Percentiles rank a stretch among this genome's conserved stretches.
phyloP scores from a whole-genome alignment of 2,888 invertebrate species.

The Hirtodrosophila histrioides region DNA sequence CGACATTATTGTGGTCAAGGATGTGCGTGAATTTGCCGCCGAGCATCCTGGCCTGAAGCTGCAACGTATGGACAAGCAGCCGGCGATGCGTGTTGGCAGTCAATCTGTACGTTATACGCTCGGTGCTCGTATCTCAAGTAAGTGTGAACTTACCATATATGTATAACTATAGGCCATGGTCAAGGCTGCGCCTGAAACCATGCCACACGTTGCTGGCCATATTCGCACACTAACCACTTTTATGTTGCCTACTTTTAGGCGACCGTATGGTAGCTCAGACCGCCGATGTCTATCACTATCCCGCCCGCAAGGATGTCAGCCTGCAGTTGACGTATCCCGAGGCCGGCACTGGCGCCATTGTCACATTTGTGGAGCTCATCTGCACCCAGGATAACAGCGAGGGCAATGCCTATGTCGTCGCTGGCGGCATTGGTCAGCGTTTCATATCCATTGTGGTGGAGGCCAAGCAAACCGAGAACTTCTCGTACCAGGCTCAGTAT shows the following conservation, averaged over 20 bases:
- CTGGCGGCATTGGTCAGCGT: conserved; percentile 82
- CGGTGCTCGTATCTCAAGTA: conserved; percentile 77
- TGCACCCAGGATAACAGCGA: conserved; percentile 75
- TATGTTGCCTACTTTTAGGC: conserved; percentile 63
- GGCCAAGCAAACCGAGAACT: conserved; percentile 75
- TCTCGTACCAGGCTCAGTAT: conserved; percentile 78
- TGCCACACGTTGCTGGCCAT: conserved; percentile 1
- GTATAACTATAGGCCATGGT: neutral
- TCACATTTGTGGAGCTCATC: conserved; percentile 78
- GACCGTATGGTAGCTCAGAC: conserved; percentile 79
- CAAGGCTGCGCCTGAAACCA: conserved; percentile 2
- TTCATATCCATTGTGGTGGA: conserved; percentile 81
- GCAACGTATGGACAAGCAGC: conserved; percentile 64
- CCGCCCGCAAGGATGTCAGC: conserved; percentile 75
- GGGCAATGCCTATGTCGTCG: conserved; percentile 82
- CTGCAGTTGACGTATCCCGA: conserved; percentile 81
- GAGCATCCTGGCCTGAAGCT: conserved; percentile 74
- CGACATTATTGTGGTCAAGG: conserved; percentile 71
- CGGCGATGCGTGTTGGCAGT: conserved; percentile 28
- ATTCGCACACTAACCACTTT: neutral
- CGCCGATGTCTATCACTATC: conserved; percentile 73
- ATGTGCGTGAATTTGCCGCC: conserved; percentile 71
- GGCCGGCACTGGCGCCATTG: conserved; percentile 68
- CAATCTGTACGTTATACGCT: conserved; percentile 76
- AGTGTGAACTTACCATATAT: too few species aligned